Evolutionary conservation across 2,888 invertebrate species (phyloP), one percentile per base, ranked within the genome.

Genomic region (Andrena dorsata): DNA sequence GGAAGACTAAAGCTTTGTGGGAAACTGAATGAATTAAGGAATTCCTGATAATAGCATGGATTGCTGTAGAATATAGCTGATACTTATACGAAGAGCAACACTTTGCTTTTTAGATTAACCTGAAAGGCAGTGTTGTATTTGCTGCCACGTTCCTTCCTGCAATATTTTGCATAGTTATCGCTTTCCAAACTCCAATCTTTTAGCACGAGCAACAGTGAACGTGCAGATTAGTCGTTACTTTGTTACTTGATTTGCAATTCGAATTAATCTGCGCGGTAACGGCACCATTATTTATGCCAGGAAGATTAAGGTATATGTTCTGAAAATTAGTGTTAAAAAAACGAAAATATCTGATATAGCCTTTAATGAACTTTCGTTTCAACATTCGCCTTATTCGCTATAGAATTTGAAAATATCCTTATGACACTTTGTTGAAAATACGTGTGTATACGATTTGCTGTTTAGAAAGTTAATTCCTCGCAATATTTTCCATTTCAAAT

Each of bases 91-190:
- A 41, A 41, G 41, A 41, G 41, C 4, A 41, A 41, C 16, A 16
- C 41, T 66, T 26, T 16, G 49, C 10, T 63, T 23, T 64, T 53
- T 56, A 5, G 16, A 20, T 66, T 13, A 2, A 51, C 65, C 47
- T 30, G 51, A 53, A 70, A 53, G 10, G n/a, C 16, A 47, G 16
- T 65, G 51, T 51, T 26, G 13, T 23, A 60, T 70, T 77, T 47
- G 41, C 69, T 76, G 60, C 26, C 78, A 30, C 28, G 30, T 70
- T 32, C 49, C 41, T 32, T 65, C 13, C 64, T n/a, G 1, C 60
- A 58, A 61, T 78, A 65, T 61, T 71, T 71, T 71, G 71, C 65
- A 79, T 79, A 61, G 41, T 79, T 66, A 79, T 41, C 56, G 58
- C 10, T 0, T 26, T 2, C n/a, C 51, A 49, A 64, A 56, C 64